These are phyloP conservation scores for Corbicula japonica DNA, from an alignment of 2,888 invertebrate genomes.

Conservation along the genomic window DNA sequence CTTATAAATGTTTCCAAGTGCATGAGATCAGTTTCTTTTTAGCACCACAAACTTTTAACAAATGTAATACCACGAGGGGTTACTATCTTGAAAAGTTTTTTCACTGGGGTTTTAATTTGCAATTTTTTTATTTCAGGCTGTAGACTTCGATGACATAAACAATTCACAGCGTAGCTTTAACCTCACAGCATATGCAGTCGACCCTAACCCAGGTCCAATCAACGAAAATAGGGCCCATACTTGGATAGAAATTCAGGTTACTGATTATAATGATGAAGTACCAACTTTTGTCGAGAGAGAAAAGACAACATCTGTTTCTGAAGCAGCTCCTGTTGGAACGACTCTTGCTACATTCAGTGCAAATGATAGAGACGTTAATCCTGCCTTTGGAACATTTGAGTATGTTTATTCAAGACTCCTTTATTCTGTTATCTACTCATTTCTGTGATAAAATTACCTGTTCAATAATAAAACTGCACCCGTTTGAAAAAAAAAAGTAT, in stretches of 20 bases:
- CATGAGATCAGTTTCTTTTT: no score
- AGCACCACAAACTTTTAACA: no score
- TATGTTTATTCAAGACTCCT: no score
- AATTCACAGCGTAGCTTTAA: constrained; percentile 77
- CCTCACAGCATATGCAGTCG: constrained; percentile 81
- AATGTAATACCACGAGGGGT: no score
- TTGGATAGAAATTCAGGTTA: constrained; percentile 98
- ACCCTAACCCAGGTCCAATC: constrained; percentile 60
- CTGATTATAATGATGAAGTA: constrained; percentile 99
- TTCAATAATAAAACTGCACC: no score
- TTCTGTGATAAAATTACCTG: no score
- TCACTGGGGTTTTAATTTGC: no score
- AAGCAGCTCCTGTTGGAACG: constrained; percentile 96
- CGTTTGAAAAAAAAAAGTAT: no score
- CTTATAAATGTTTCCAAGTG: no score
- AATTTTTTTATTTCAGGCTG: constrained; percentile 74
- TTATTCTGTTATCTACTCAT: no score
- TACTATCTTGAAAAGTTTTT: no score
- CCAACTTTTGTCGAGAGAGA: constrained; percentile 91
- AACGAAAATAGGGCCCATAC: constrained; percentile 90
- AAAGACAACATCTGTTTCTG: constrained; percentile 90
- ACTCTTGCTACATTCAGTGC: constrained; percentile 98
- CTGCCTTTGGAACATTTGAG: constrained; percentile 88
- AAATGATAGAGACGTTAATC: constrained; percentile 96
- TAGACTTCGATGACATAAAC: constrained; percentile 82